phyloP scores from a whole-genome alignment of 2,113 vertebrate species.

The Hippolais icterina region DNA sequence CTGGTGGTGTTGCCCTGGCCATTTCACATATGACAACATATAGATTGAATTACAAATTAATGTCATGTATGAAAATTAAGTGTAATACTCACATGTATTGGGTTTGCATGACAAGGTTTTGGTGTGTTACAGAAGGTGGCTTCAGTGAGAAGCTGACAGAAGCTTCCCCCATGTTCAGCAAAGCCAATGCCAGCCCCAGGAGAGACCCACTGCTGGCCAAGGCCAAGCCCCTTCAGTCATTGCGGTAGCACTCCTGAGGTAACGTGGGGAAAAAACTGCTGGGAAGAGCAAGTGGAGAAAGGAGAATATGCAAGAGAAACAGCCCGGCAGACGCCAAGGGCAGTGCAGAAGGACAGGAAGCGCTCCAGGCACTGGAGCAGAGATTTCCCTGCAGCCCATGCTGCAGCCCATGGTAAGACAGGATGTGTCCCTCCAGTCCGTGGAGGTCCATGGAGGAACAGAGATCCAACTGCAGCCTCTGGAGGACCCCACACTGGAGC shows the following conservation, averaged over 20 bases:
- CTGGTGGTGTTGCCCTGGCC: neutral
- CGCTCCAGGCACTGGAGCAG: accelerated
- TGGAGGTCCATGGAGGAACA: neutral
- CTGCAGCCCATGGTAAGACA: neutral
- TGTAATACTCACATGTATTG: neutral
- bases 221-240: neutral
- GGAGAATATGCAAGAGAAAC: neutral
- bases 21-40: neutral
- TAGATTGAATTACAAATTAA: neutral
- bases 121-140: neutral
- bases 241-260: neutral
- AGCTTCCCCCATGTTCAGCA: neutral
- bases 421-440: neutral
- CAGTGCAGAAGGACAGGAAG: neutral
- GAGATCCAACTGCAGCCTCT: neutral
- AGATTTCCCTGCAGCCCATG: accelerated
- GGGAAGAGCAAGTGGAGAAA: neutral
- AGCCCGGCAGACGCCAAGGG: neutral
- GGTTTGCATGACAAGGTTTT: neutral
- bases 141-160: neutral
- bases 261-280: neutral
- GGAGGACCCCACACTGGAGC: neutral
- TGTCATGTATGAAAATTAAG: neutral
- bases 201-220: neutral
- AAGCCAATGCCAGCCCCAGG: neutral